A percentile compares a stretch with the other conserved stretches of the same genome.
phyloP scores from a whole-genome alignment of 2,113 vertebrate genomes.

The Rhagologus leucostigma region DNA sequence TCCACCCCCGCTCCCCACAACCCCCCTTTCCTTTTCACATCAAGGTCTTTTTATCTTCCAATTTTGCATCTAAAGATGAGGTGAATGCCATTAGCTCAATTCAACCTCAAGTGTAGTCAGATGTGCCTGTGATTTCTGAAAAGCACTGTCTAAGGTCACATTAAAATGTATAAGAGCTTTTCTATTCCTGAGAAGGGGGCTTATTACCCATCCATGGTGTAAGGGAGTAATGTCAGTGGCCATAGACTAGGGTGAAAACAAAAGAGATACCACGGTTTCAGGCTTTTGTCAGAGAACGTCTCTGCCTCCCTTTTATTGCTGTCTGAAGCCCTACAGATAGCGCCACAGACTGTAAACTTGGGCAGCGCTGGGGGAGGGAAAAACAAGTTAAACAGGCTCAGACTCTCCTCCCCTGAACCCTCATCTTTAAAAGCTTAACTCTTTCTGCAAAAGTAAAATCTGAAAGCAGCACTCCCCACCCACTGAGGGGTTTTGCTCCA shows the following conservation, averaged over 20 bases:
- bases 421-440: conserved; percentile 10
- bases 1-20: conserved; percentile 29
- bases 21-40: conserved; percentile 75
- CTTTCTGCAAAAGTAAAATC: neutral
- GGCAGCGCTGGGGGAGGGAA: conserved; percentile 28
- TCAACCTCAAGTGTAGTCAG: conserved; percentile 85
- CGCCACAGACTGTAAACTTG: conserved; percentile 64
- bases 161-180: conserved; percentile 86
- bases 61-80: conserved; percentile 86
- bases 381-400: conserved; percentile 67
- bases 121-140: conserved; percentile 82
- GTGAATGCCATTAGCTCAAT: conserved; percentile 87
- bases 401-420: conserved; percentile 24
- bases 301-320: conserved; percentile 67
- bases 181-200: conserved; percentile 76
- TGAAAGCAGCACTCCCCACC: neutral
- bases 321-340: conserved; percentile 61
- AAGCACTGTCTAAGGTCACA: conserved; percentile 83
- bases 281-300: conserved; percentile 70
- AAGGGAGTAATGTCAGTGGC: conserved; percentile 78
- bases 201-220: conserved; percentile 78
- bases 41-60: conserved; percentile 89
- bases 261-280: conserved; percentile 70
- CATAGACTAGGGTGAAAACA: conserved; percentile 76
- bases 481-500: neutral